Conservation (phyloP, 2,797 vertebrate genomes). For the Smutsia gigantea region DNA sequence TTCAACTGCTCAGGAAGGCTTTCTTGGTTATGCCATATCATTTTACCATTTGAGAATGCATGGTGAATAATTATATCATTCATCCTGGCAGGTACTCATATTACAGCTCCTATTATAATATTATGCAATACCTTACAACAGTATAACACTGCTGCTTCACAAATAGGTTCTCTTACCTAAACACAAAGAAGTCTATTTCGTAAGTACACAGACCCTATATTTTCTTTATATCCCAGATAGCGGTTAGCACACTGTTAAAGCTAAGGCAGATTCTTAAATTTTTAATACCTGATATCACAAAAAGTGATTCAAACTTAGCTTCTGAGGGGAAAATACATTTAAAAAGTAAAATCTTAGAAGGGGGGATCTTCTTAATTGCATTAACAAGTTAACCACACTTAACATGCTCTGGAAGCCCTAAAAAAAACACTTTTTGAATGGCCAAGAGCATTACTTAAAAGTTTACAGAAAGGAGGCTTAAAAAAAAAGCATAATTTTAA, state of each 20-base stretch:
- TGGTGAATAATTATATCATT: background rate
- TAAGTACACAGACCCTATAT: background rate
- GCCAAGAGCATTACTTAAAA: background rate
- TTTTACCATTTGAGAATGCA: background rate
- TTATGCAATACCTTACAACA: background rate
- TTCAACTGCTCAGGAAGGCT: background rate
- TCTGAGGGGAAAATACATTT: background rate
- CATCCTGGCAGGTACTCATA: background rate
- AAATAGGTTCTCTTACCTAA: background rate
- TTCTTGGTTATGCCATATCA: background rate
- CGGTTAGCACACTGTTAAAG: background rate
- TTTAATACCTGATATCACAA: constrained; percentile 34
- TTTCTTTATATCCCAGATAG: constrained; percentile 19
- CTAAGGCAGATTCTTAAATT: background rate
- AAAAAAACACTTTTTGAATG: background rate
- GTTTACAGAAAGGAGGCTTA: background rate
- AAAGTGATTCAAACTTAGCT: constrained; percentile 22
- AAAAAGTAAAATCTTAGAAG: constrained; percentile 23
- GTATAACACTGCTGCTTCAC: background rate
- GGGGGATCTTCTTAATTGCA: background rate
- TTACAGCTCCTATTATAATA: background rate
- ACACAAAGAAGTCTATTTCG: background rate
- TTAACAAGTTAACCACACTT: background rate
- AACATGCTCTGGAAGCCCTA: background rate
- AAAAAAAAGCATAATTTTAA: background rate